phyloP scores from a whole-genome alignment of 2,113 vertebrate genomes.

The Tragelaphus buxtoni region DNA sequence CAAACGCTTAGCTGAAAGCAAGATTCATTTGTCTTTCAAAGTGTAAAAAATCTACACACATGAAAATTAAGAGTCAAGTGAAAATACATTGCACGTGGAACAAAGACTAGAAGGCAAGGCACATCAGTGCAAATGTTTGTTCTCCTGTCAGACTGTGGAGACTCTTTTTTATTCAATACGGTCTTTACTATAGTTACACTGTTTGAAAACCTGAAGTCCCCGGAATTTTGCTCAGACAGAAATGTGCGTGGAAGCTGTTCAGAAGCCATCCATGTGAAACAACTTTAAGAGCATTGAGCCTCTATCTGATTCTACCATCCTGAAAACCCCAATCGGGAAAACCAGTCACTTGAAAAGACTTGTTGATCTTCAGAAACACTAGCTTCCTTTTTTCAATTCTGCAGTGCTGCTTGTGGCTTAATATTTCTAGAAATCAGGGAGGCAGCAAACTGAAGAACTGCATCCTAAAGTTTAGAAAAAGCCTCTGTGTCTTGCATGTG shows the following conservation, averaged over 20 bases:
- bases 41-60: background rate
- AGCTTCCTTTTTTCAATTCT: background rate
- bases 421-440: background rate
- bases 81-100: background rate
- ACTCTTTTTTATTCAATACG: background rate
- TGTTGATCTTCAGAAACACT: slow-evolving; percentile 51
- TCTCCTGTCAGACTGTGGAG: background rate
- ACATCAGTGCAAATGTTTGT: background rate
- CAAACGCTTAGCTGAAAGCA: background rate
- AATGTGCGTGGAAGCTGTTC: background rate
- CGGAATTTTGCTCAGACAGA: background rate
- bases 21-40: slow-evolving; percentile 35
- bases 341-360: slow-evolving; percentile 27
- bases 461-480: background rate
- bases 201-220: slow-evolving; percentile 21
- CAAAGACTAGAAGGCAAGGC: background rate
- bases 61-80: background rate
- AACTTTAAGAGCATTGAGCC: background rate
- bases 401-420: background rate
- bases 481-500: background rate
- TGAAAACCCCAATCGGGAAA: slow-evolving; percentile 43
- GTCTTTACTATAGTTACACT: background rate
- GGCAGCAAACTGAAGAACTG: background rate
- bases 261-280: background rate
- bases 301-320: background rate